These are phyloP conservation scores for Acronicta aceris DNA, from an alignment of 2,888 invertebrate species.

Conservation along the genomic window DNA sequence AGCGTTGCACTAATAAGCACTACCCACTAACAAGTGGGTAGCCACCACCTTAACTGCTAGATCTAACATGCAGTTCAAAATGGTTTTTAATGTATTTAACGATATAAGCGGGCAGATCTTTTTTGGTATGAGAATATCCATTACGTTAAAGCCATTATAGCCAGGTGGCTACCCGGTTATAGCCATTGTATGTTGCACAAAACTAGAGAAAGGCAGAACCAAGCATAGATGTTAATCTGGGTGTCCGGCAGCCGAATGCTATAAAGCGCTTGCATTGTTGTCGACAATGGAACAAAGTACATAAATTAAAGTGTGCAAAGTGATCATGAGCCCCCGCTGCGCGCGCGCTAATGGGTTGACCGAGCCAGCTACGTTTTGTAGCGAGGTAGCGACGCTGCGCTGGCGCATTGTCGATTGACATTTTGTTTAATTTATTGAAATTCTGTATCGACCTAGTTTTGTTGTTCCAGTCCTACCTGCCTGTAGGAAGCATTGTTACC, in stretches of 20 bases:
- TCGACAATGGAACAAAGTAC: conserved; percentile 86
- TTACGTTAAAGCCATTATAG: conserved; percentile 74
- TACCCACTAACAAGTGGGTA: too few species aligned
- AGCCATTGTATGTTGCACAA: conserved; percentile 85
- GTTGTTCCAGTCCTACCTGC: conserved; percentile 30
- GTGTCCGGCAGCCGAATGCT: conserved; percentile 86
- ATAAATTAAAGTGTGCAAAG: conserved; percentile 86
- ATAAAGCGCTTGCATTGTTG: conserved; percentile 75
- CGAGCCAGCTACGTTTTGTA: conserved; percentile 60
- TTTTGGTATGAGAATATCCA: conserved; percentile 62
- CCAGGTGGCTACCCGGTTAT: conserved; percentile 85
- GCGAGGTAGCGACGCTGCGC: conserved; percentile 25
- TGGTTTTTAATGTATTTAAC: not conserved
- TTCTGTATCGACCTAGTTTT: too few species aligned
- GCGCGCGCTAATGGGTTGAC: conserved; percentile 86
- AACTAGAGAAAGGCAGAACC: conserved; percentile 85
- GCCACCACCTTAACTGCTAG: too few species aligned
- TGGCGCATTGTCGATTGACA: conserved; percentile 53
- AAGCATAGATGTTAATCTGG: conserved; percentile 85
- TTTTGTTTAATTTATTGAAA: conserved; percentile 65
- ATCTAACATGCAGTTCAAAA: not conserved
- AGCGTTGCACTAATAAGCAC: too few species aligned
- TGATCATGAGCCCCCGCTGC: conserved; percentile 86
- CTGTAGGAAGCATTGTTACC: conserved; percentile 24
- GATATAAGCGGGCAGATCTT: conserved; percentile 40